A percentile compares a stretch with the other conserved stretches of the same genome.
Conservation (phyloP, 2,888 invertebrate species). For the Chloromyia formosa region DNA sequence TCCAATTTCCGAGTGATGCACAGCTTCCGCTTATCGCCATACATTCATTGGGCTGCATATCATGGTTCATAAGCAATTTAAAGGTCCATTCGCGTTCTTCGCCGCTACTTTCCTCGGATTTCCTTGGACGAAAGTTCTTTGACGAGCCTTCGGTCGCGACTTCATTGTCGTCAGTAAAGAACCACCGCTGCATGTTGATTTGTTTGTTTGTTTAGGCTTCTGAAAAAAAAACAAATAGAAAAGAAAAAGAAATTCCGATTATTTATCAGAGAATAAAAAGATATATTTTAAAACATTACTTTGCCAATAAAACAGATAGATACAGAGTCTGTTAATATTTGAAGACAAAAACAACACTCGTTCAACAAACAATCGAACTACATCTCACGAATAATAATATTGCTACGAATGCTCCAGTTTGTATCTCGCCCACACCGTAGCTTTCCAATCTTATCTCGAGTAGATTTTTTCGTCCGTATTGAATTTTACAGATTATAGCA, state of each 20-base stretch:
- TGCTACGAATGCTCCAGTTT: background rate
- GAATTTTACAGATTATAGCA: no score
- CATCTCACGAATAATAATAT: no score
- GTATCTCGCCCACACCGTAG: no score
- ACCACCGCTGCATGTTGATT: conserved; percentile 71
- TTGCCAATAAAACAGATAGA: no score
- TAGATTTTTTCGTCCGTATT: no score
- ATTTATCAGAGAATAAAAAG: no score
- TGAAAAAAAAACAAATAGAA: conserved; percentile 1
- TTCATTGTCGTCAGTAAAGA: conserved; percentile 69
- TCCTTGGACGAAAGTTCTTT: conserved; percentile 8
- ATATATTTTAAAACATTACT: no score
- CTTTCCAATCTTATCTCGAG: no score
- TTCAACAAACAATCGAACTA: no score
- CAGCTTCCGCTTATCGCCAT: conserved; percentile 77
- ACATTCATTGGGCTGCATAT: conserved; percentile 69
- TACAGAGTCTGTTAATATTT: no score
- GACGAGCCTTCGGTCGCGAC: conserved; percentile 52
- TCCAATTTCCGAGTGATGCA: conserved; percentile 77
- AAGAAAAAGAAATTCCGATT: no score
- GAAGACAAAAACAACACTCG: no score
- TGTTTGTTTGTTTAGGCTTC: background rate
- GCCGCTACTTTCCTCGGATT: conserved; percentile 47
- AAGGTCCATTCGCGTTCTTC: conserved; percentile 66
- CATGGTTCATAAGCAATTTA: conserved; percentile 65